Evolutionary conservation across 2,888 invertebrate species (phyloP).

Genomic region (Nectonema munidae): DNA sequence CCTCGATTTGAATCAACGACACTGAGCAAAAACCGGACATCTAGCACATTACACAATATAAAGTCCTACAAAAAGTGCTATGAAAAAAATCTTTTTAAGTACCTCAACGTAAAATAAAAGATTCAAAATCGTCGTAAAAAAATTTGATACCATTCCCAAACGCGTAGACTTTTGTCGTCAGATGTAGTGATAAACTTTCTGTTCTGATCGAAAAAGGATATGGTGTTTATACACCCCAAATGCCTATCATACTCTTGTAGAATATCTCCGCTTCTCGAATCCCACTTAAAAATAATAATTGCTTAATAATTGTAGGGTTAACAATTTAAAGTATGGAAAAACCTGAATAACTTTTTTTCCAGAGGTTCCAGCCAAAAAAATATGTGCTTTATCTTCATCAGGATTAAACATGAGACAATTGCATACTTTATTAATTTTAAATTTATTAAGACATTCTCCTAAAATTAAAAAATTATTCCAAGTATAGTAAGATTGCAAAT

Average conservation of each 20-base stretch:
- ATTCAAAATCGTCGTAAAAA: slow-evolving; percentile 1
- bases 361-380: slow-evolving; percentile 87
- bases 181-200: slow-evolving; percentile 86
- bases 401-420: slow-evolving; percentile 95
- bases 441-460: slow-evolving; percentile 31
- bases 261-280: slow-evolving; percentile 61
- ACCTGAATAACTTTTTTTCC: slow-evolving; percentile 98
- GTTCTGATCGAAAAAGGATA: slow-evolving; percentile 95
- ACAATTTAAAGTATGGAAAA: no score
- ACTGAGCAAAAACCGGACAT: no score
- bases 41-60: no score
- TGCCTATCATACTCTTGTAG: slow-evolving; percentile 94
- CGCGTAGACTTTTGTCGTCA: slow-evolving; percentile 83
- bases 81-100: no score
- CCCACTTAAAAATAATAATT: slow-evolving; percentile 40
- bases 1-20: no score
- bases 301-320: no score
- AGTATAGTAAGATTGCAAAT: no score
- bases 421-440: slow-evolving; percentile 76
- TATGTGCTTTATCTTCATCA: slow-evolving; percentile 70
- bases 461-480: slow-evolving; percentile 15
- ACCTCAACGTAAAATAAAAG: neutral
- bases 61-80: no score
- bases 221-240: slow-evolving; percentile 84
- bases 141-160: slow-evolving; percentile 68